Percentiles rank a stretch among this genome's conserved stretches.
phyloP scores from a whole-genome alignment of 1,140 invertebrate genomes.

The Drosophila sturtevanti region DNA sequence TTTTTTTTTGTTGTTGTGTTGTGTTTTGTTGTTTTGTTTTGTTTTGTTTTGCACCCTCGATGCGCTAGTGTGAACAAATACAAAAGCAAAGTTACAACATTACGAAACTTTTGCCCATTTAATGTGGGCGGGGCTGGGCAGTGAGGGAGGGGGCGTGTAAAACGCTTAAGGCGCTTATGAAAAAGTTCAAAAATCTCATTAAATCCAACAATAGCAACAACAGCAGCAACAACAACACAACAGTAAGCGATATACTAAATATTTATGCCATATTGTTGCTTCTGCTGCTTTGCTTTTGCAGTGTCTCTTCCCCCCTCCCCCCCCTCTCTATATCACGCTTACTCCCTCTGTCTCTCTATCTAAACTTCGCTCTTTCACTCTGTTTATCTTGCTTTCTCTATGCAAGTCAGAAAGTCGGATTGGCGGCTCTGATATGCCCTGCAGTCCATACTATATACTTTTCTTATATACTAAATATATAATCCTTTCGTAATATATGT shows the following conservation, averaged over 20 bases:
- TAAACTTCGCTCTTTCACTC: too few species aligned
- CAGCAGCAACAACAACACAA: constrained; percentile 24
- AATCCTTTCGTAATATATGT: too few species aligned
- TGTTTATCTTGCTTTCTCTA: too few species aligned
- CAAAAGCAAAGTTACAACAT: constrained; percentile 8
- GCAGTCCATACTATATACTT: too few species aligned
- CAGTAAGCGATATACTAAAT: constrained; percentile 43
- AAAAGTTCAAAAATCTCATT: constrained; percentile 8
- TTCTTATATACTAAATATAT: too few species aligned
- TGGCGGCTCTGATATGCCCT: too few species aligned
- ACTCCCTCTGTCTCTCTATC: background rate
- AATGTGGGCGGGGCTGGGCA: background rate
- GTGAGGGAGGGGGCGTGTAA: background rate
- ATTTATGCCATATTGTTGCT: constrained; percentile 66
- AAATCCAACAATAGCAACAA: constrained; percentile 11
- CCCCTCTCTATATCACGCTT: background rate
- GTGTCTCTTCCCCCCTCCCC: constrained; percentile 48
- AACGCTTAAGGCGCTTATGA: constrained; percentile 5
- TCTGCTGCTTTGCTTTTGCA: constrained; percentile 50
- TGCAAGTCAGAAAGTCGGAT: too few species aligned
- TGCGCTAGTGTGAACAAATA: constrained; percentile 7
- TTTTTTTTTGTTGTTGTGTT: background rate
- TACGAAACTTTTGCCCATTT: constrained; percentile 4
- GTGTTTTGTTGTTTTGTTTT: constrained; percentile 1
- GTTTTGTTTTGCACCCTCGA: background rate